A percentile compares a stretch with the other conserved stretches of the same genome.
These are phyloP conservation scores for Meteorus cinctellus DNA, from an alignment of 2,888 invertebrate genomes.

Conservation along the genomic window DNA sequence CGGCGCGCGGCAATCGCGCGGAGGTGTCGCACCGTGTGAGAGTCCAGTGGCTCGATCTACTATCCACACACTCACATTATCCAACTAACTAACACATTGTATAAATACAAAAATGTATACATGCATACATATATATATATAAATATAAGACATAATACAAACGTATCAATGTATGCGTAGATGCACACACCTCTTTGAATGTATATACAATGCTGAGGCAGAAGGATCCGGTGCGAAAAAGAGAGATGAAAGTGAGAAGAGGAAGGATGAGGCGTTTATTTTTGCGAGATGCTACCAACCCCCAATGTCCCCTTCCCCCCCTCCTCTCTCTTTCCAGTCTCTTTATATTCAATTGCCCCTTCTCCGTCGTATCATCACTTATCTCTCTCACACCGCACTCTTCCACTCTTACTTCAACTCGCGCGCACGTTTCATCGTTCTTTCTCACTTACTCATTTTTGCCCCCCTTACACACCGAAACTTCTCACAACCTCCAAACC, in stretches of 20 bases:
- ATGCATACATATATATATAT: neutral
- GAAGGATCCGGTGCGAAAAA: conserved; percentile 29
- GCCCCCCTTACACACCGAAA: neutral
- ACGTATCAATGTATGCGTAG: neutral
- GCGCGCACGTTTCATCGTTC: too few relatives aligned
- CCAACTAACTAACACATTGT: conserved; percentile 2
- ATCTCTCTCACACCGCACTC: neutral
- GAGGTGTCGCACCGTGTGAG: conserved; percentile 47
- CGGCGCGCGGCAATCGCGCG: conserved; percentile 46
- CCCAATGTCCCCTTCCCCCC: neutral
- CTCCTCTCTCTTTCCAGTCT: neutral
- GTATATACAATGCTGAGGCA: conserved; percentile 9
- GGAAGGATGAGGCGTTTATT: conserved; percentile 64
- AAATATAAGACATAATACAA: neutral
- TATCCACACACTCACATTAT: conserved; percentile 33
- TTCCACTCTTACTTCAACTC: neutral
- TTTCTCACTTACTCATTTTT: neutral
- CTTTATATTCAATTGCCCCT: neutral
- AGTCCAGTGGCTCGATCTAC: conserved; percentile 42
- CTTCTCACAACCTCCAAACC: neutral
- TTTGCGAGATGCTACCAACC: conserved; percentile 64
- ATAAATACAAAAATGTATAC: neutral
- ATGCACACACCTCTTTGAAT: conserved; percentile 29
- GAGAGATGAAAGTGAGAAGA: conserved; percentile 24
- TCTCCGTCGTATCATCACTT: neutral